Evolutionary conservation across 2,797 vertebrate species (phyloP).

Genomic region (Argya squamiceps): DNA sequence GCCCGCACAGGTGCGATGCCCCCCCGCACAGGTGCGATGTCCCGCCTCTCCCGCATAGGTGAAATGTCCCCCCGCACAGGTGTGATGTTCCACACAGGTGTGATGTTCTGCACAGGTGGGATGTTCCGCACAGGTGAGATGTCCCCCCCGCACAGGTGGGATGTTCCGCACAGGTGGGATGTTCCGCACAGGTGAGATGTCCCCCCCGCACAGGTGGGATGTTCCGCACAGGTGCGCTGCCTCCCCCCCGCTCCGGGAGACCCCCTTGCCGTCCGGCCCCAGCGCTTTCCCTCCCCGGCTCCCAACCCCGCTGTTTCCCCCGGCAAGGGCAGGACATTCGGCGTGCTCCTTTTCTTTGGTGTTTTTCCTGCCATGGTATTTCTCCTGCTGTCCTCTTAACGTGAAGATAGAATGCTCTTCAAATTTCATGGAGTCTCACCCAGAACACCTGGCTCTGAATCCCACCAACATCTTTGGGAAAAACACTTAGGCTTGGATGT

Average conservation of each 20-base stretch:
- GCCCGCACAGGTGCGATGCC: too few relatives aligned
- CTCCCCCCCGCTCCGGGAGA: not conserved
- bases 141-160: not conserved
- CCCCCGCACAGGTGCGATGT: too few relatives aligned
- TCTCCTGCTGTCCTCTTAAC: accelerated
- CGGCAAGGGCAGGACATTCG: not conserved
- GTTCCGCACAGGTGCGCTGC: not conserved
- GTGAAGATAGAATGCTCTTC: not conserved
- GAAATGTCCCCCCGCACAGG: too few relatives aligned
- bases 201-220: not conserved
- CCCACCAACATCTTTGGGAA: not conserved
- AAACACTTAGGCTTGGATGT: not conserved
- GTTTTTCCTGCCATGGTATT: too few relatives aligned
- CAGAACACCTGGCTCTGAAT: too few relatives aligned
- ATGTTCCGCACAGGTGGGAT: not conserved
- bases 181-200: not conserved
- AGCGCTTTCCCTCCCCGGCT: not conserved
- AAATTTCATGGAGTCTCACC: too few relatives aligned
- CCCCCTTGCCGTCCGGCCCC: not conserved
- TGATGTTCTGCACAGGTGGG: not conserved
- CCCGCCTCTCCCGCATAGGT: too few relatives aligned
- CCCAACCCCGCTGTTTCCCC: accelerated
- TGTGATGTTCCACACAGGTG: not conserved
- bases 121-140: not conserved
- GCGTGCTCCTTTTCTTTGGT: accelerated